Base-by-base conservation (phyloP, 2,797 vertebrate species). In the Pipistrellus nathusii region DNA sequence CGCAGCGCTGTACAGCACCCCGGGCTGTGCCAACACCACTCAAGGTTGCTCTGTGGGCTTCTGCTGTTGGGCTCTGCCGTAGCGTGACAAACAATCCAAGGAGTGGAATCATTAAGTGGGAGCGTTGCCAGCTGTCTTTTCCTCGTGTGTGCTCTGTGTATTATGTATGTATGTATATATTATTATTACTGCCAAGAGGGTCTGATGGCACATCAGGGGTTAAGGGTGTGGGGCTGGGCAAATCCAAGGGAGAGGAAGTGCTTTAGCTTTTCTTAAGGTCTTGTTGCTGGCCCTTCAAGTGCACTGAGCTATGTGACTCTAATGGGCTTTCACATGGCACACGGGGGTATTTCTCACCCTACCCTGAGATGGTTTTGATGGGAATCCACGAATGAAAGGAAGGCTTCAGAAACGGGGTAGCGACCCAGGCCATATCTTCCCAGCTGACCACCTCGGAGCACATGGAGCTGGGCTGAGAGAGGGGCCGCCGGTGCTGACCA, bases 231-330 rank as follows among this genome's bases (percentile, higher is more conserved):
- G 32, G 84, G 89, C 10, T 55, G 86, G 81, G 66, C 9, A 4
- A 25, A 27, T 14, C 81, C 59, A 14, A 38, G 89, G 91, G 95
- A 84, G 82, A 87, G 92, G 88, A 88, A 84, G 81, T 84, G 91
- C 95, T 96, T 92, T 95, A 76, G 82, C 32, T 89, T 72, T 83
- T 88, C 97, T 95, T 94, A 88, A 81, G 95, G 98, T 95, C 96
- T 92, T 96, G 95, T 96, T 96, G 88, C 97, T 97, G 97, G 95
- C 97, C 98, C 98, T 98, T 98, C 98, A 98, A 98, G 98, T 97
- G 97, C 97, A 97, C 95, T 96, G 96, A 97, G 94, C 95, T 96
- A 9, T 53, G 77, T 87, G 93, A 94, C 88, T 78, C 71, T 64
- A 48, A 59, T 14, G 38, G 75, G 94, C 94, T 55, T 86, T 95